Base-by-base conservation (phyloP, 1,140 invertebrate genomes). In the Cotesia chilonis region DNA sequence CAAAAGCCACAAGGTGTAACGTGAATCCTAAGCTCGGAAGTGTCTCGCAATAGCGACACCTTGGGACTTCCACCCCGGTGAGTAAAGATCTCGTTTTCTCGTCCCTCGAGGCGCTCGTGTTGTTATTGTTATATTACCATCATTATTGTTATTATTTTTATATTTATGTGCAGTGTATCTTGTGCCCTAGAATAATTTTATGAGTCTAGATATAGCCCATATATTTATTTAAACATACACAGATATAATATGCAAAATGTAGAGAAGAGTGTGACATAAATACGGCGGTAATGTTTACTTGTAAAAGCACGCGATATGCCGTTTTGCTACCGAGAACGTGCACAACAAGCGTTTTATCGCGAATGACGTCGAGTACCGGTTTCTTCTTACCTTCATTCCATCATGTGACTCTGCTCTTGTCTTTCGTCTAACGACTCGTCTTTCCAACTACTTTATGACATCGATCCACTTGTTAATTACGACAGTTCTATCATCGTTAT, bases 1-100 rank as follows among this genome's bases (percentile, higher is more conserved):
- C 81, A 84, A 83, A 83, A 65, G 63, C 38, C 41, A 65, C 37
- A 81, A 76, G 73, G 71, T 67, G 83, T 81, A 84, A 84, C 76
- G 74, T 79, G 78, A 84, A 78, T 71, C 72, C 57, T 78, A 76
- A 28, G 1, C 28, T 28, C 28, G 81, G 79, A 83, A 83, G 82
- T 84, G 66, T 68, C 80, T 84, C 76, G 80, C 78, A 76, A 82
- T 82, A 78, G 69, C 74, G 47, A 17, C 5, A 63, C 60, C 35
- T 63, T 63, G 60, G 60, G 28, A 55, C 51, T 68, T 68, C 52
- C 57, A 37, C 66, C 66, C 66, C 36, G 60, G 20, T 14, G 6
- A 51, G 35, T 57, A 57, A 28, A 69, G 10, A 20, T 69, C 54
- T 28, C 68, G 4, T 54, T 14, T 37, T 52, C 54, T 47, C 41